These are phyloP conservation scores for Podilymbus podiceps DNA, from an alignment of 2,113 vertebrate genomes.

Conservation along the genomic window DNA sequence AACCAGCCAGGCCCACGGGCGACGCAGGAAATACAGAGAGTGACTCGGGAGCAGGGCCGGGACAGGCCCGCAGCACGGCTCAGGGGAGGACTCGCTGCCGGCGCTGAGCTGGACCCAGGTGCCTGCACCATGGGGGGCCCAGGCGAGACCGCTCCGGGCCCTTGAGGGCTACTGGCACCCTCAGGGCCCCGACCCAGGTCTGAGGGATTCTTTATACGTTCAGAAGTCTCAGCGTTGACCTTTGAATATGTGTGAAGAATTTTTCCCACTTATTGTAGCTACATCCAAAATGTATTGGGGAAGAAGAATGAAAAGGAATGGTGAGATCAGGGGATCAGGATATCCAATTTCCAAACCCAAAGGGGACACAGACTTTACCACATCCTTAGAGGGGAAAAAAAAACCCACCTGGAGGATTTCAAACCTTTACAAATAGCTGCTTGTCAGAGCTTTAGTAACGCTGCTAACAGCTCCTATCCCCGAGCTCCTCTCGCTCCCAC, in stretches of 20 bases:
- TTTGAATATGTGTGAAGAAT: background rate
- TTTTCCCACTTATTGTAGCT: background rate
- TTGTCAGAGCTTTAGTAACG: background rate
- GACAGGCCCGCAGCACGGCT: background rate
- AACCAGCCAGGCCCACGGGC: background rate
- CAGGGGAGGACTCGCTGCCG: background rate
- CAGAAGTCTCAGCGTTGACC: background rate
- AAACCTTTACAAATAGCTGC: background rate
- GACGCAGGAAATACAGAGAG: background rate
- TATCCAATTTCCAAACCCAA: background rate
- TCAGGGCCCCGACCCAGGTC: background rate
- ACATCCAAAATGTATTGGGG: background rate
- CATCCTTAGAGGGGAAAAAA: background rate
- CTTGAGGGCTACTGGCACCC: background rate
- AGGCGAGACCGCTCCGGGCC: too few relatives aligned
- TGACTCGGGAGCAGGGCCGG: background rate
- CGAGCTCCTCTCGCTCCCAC: background rate
- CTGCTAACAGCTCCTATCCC: background rate
- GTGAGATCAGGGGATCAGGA: background rate
- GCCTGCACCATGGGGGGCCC: background rate
- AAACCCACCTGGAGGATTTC: background rate
- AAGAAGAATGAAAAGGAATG: background rate
- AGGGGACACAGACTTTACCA: background rate
- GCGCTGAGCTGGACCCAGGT: background rate
- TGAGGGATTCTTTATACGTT: background rate